Conservation (phyloP, 2,888 invertebrate species). For the Metellina segmentata region DNA sequence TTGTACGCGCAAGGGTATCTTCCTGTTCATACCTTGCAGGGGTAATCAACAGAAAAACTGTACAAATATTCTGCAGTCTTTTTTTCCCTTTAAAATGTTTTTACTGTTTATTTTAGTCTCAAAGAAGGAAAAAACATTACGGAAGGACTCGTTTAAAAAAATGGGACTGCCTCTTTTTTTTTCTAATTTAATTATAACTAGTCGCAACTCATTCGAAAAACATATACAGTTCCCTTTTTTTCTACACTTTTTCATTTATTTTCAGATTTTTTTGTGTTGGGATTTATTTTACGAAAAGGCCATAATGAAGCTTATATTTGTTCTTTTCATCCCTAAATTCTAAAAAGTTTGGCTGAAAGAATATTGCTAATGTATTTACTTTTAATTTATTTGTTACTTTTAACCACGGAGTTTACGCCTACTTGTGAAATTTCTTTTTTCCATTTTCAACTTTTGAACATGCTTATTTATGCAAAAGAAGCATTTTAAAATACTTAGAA, state of each 20-base stretch:
- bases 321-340: no score
- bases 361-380: no score
- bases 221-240: not conserved
- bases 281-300: no score
- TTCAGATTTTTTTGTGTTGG: no score
- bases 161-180: not conserved
- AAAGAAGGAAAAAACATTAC: constrained; percentile 15
- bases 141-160: not conserved
- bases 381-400: no score
- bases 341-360: no score
- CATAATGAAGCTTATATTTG: no score
- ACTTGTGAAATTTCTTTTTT: no score
- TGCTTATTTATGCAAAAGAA: no score
- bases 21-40: constrained; percentile 45
- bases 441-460: no score
- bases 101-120: constrained; percentile 51
- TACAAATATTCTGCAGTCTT: constrained; percentile 38
- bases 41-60: constrained; percentile 70
- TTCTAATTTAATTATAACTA: constrained; percentile 49
- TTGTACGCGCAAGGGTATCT: not conserved
- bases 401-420: no score
- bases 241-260: constrained; percentile 2
- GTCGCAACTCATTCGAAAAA: constrained; percentile 23
- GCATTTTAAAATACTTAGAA: no score
- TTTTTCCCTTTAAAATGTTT: constrained; percentile 14